phyloP scores from a whole-genome alignment of 2,113 vertebrate genomes.

The Hypanus sabinus region DNA sequence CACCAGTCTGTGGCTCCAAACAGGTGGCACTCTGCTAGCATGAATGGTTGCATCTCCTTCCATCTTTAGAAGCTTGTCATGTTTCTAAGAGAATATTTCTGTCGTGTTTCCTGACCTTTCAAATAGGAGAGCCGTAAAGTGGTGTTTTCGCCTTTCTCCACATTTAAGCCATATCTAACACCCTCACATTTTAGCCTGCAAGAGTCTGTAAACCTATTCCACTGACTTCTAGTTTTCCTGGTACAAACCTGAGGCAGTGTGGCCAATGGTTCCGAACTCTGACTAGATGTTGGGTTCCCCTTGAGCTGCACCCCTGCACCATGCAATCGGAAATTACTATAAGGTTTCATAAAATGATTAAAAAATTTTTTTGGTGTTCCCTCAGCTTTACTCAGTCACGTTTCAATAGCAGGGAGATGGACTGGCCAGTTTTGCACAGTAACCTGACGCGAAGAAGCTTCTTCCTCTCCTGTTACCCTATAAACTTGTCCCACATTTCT shows the following conservation, averaged over 20 bases:
- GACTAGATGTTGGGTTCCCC: background rate
- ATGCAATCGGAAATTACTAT: background rate
- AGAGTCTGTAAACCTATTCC: background rate
- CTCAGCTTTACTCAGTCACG: background rate
- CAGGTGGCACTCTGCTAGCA: background rate
- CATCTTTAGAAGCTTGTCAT: background rate
- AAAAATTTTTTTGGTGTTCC: background rate
- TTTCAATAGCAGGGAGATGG: background rate
- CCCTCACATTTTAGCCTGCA: background rate
- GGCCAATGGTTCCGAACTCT: background rate
- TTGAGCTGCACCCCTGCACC: too few relatives aligned
- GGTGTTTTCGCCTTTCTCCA: too few relatives aligned
- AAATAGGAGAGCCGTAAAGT: background rate
- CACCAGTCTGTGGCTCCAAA: background rate
- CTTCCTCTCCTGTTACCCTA: too few relatives aligned
- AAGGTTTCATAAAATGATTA: background rate
- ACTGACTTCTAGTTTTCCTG: background rate
- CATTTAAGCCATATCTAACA: background rate
- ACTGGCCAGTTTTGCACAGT: background rate
- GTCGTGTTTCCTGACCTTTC: slow-evolving; percentile 8
- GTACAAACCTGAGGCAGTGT: background rate
- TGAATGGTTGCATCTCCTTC: background rate
- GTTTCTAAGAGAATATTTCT: background rate
- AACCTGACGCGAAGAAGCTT: background rate
- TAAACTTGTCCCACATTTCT: background rate